Conservation (phyloP, 2,113 vertebrate species). For the Platichthys flesus region DNA sequence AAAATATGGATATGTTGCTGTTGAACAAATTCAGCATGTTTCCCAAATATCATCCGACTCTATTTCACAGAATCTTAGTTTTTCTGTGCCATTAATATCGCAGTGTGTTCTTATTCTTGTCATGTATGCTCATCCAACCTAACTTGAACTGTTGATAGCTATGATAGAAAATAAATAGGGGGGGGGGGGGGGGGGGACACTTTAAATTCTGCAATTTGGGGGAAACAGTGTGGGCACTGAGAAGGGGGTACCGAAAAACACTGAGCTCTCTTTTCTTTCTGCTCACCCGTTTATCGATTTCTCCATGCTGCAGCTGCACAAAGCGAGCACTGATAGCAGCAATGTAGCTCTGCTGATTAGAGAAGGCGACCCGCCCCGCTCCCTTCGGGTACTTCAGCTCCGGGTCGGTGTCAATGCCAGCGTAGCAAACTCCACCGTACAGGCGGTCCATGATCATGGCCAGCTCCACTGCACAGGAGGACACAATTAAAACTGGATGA, state of each 20-base stretch:
- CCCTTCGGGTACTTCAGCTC: conserved; percentile 99
- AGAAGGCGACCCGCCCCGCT: conserved; percentile 97
- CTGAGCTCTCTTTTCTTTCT: conserved; percentile 40
- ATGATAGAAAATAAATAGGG: not conserved
- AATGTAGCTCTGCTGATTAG: conserved; percentile 99
- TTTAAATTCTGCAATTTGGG: not conserved
- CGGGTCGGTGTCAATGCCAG: conserved; percentile 98
- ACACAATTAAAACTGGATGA: not conserved
- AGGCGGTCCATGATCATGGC: conserved; percentile 99
- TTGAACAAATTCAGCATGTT: not conserved
- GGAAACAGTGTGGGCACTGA: not conserved
- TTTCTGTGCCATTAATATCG: not conserved
- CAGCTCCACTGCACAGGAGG: conserved; percentile 89
- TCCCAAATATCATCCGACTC: not conserved
- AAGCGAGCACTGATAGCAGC: conserved; percentile 99
- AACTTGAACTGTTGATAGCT: not conserved
- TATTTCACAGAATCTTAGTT: not conserved
- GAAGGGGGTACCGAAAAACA: conserved; percentile 29
- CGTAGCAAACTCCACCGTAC: conserved; percentile 98
- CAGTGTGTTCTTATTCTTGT: not conserved
- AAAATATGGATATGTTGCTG: too few relatives aligned
- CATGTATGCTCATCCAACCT: not conserved
- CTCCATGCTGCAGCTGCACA: conserved; percentile 99
- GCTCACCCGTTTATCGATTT: conserved; percentile 99
- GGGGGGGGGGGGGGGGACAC: not conserved